Percentiles rank a stretch among this genome's conserved stretches.
phyloP scores from a whole-genome alignment of 2,113 vertebrate genomes.

The Sinocyclocheilus rhinocerous region DNA sequence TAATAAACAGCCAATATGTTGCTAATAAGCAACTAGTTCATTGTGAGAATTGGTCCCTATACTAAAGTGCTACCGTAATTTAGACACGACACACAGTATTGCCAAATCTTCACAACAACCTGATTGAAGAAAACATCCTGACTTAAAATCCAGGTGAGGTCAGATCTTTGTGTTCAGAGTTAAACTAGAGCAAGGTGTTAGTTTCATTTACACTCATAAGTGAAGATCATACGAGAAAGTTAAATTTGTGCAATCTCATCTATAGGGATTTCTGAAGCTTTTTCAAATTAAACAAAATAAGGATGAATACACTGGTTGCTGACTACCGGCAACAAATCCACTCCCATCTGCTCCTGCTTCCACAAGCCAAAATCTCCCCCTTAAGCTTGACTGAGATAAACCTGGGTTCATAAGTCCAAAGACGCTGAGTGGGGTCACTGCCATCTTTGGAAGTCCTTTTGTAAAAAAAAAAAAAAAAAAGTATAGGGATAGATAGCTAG shows the following conservation, averaged over 20 bases:
- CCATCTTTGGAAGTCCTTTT: slow-evolving; percentile 16
- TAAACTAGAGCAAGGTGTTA: not conserved
- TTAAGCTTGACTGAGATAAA: slow-evolving; percentile 37
- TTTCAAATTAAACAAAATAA: not conserved
- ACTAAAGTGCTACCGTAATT: no score
- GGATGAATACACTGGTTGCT: not conserved
- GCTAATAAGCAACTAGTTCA: no score
- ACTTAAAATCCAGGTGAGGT: not conserved
- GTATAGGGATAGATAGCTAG: not conserved
- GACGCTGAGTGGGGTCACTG: slow-evolving; percentile 34
- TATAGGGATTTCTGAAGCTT: not conserved
- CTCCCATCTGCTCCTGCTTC: slow-evolving; percentile 46
- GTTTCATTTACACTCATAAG: not conserved
- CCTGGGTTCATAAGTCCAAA: slow-evolving; percentile 47
- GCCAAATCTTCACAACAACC: not conserved
- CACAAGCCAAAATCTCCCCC: slow-evolving; percentile 33
- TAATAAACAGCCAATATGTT: no score
- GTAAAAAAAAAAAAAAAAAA: no score
- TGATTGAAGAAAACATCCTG: not conserved
- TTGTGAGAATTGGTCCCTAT: no score
- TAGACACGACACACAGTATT: not conserved
- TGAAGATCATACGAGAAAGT: not conserved
- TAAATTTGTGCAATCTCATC: not conserved
- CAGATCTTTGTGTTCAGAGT: not conserved
- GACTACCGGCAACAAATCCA: not conserved